These are phyloP conservation scores for Noctuana brunneofusca DNA, from an alignment of 2,888 invertebrate genomes.

Conservation along the genomic window DNA sequence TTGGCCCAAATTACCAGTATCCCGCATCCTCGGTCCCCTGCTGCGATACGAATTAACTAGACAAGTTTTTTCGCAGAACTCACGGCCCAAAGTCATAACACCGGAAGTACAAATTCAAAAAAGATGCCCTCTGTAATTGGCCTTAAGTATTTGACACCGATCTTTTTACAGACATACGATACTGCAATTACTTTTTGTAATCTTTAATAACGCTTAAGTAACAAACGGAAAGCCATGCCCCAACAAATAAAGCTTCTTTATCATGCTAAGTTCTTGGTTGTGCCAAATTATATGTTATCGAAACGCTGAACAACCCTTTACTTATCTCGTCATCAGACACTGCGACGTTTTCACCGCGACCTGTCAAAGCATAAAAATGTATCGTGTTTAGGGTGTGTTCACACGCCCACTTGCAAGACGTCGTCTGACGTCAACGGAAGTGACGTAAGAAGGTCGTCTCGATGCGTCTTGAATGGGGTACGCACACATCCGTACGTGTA, in stretches of 20 bases:
- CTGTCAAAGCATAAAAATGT: slow-evolving; percentile 65
- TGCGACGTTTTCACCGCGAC: slow-evolving; percentile 46
- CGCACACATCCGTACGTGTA: slow-evolving; percentile 58
- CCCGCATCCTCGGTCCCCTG: slow-evolving; percentile 76
- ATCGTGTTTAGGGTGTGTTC: slow-evolving; percentile 58
- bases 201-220: background rate
- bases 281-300: slow-evolving; percentile 57
- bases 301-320: slow-evolving; percentile 58
- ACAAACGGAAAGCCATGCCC: background rate
- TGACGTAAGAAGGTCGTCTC: slow-evolving; percentile 68
- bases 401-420: slow-evolving; percentile 75
- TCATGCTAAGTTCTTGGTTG: slow-evolving; percentile 36
- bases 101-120: slow-evolving; percentile 41
- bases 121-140: slow-evolving; percentile 25
- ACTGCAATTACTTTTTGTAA: slow-evolving; percentile 10
- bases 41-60: slow-evolving; percentile 54
- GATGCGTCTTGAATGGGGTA: slow-evolving; percentile 68
- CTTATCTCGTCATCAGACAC: slow-evolving; percentile 54
- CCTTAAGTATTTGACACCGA: slow-evolving; percentile 27
- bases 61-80: slow-evolving; percentile 46
- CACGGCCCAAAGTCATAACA: slow-evolving; percentile 37
- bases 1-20: slow-evolving; percentile 78
- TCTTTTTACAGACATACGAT: slow-evolving; percentile 11
- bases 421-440: slow-evolving; percentile 70
- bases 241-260: slow-evolving; percentile 39